A percentile compares a stretch with the other conserved stretches of the same genome.
phyloP scores from a whole-genome alignment of 2,113 vertebrate species.

The Microcebus griseorufus region DNA sequence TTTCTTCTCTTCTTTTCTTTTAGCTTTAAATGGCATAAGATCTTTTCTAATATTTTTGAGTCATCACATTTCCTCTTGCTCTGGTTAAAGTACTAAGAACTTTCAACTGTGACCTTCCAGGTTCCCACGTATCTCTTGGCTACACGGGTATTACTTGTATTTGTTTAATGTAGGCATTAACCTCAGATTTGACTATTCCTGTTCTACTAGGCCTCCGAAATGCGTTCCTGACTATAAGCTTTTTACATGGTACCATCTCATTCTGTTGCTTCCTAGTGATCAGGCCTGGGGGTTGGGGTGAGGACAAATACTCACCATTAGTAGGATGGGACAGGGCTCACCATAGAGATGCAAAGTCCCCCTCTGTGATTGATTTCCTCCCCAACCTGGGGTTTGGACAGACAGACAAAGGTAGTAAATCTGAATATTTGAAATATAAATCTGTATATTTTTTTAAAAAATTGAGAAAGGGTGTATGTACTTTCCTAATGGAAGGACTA shows the following conservation, averaged over 20 bases:
- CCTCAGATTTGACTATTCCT: not conserved
- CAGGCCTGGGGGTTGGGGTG: no score
- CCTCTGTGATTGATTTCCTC: not conserved
- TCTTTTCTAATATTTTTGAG: not conserved
- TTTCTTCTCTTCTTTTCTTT: not conserved
- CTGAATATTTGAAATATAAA: not conserved
- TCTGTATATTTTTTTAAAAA: not conserved
- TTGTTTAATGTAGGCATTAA: not conserved
- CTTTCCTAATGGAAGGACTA: not conserved
- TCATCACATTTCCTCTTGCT: rapidly evolving
- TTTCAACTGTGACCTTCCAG: not conserved
- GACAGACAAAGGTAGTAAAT: not conserved
- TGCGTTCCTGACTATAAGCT: not conserved
- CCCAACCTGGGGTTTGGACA: not conserved
- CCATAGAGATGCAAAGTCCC: not conserved
- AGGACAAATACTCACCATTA: not conserved
- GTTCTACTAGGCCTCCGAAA: not conserved
- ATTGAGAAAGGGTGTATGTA: not conserved
- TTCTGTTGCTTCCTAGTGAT: not conserved
- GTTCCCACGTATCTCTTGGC: not conserved
- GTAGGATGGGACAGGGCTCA: not conserved
- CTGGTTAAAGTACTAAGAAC: not conserved
- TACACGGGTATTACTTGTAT: not conserved
- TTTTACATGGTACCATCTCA: not conserved
- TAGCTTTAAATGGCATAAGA: not conserved